Evolutionary conservation across 2,113 vertebrate species (phyloP).

Genomic region (Hipposideros armiger): DNA sequence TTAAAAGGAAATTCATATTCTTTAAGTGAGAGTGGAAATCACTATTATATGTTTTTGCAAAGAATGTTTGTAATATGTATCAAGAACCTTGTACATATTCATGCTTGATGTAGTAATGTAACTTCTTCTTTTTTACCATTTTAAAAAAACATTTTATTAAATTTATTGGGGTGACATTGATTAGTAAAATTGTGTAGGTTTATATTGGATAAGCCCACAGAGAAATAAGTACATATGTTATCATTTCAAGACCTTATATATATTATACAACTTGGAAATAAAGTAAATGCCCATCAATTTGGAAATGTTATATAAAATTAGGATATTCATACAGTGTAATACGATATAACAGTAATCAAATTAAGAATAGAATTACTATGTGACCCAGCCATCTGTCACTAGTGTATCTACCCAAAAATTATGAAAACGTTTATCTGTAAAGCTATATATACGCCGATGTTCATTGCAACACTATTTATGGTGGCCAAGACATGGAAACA

Average conservation of each 20-base stretch:
- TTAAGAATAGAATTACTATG: neutral
- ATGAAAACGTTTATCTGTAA: too few relatives aligned
- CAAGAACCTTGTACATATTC: neutral
- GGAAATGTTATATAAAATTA: neutral
- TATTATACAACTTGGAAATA: neutral
- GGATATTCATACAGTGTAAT: neutral
- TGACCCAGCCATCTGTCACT: too few relatives aligned
- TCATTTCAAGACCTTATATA: neutral
- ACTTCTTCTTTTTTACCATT: neutral
- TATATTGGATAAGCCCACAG: neutral
- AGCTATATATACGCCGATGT: too few relatives aligned
- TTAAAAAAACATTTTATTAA: too few relatives aligned
- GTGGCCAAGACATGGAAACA: too few relatives aligned
- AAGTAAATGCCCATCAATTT: neutral
- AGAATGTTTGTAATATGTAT: neutral
- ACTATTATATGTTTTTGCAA: neutral
- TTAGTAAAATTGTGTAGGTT: too few relatives aligned
- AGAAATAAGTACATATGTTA: neutral
- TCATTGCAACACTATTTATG: too few relatives aligned
- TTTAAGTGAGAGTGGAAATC: neutral
- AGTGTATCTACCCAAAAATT: too few relatives aligned
- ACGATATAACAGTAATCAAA: neutral
- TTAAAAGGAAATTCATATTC: neutral
- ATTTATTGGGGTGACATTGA: too few relatives aligned
- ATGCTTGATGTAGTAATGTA: neutral